Conservation (phyloP, 2,113 vertebrate genomes). For the Lasiurus borealis region DNA sequence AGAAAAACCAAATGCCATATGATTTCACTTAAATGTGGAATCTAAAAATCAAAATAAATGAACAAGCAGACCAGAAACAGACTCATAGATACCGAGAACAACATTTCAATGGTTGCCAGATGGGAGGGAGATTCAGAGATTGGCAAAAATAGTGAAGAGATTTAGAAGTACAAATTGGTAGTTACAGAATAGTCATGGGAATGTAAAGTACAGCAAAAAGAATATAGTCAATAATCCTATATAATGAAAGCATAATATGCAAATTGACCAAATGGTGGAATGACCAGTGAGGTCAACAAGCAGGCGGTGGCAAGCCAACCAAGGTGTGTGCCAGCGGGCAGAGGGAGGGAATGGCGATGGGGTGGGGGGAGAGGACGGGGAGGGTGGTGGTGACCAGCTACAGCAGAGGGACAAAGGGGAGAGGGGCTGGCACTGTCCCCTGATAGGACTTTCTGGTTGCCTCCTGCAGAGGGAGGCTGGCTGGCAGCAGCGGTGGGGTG, state of each 20-base stretch:
- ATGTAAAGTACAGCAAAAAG: background rate
- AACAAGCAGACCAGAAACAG: background rate
- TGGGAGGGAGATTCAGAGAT: background rate
- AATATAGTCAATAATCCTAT: background rate
- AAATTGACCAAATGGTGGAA: too few species aligned
- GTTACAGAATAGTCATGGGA: background rate
- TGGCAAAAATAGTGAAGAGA: background rate
- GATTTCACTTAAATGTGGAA: background rate
- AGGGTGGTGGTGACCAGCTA: too few species aligned
- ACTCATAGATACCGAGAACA: background rate
- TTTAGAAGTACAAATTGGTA: background rate
- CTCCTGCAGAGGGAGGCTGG: too few species aligned
- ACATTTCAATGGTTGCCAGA: background rate
- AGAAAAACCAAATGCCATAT: background rate
- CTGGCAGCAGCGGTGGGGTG: too few species aligned
- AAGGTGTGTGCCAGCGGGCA: too few species aligned
- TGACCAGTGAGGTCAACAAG: too few species aligned
- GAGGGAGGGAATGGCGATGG: too few species aligned
- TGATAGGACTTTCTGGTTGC: too few species aligned
- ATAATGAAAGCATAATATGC: background rate
- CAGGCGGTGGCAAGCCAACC: too few species aligned
- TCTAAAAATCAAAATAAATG: background rate
- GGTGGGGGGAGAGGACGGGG: too few species aligned
- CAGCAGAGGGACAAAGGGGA: too few species aligned
- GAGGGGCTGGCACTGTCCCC: too few species aligned